Base-by-base conservation (phyloP, 2,113 vertebrate species). In the Corythaixoides concolor region DNA sequence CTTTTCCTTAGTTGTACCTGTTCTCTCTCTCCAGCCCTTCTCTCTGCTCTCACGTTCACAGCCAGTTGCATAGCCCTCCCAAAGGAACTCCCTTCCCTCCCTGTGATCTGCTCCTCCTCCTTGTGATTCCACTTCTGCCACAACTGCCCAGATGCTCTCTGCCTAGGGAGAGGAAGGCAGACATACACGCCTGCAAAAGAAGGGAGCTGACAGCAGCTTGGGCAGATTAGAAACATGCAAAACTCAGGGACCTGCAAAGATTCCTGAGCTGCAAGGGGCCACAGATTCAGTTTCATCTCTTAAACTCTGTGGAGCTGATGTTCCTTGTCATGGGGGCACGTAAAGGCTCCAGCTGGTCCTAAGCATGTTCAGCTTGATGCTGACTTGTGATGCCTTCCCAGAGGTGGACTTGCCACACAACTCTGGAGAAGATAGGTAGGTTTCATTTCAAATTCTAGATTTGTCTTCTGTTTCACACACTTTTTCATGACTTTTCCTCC, bases 61-160 rank as follows among this genome's bases (percentile, higher is more conserved):
- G 8, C 5, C 50, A 59, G 9, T 22, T 59, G 8, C 13, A 8
- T 8, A 39, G 12, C 22, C 20, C 28, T 68, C 53, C 43, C 15
- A n/a, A 28, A 86, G 47, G 14, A 2, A 20, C 6, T 27, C 15
- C 6, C 32, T 83, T 49, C n/a, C 15, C n/a, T 68, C 26, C 5
- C 24, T 4, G 2, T 13, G 12, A 37, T 30, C 30, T 58, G 11
- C 16, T 77, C 6, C 12, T 8, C 55, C 35, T 69, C 13, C 43
- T 49, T 22, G 19, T 64, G 26, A 43, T 55, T 86, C 47, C 28
- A 15, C 3, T 76, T 87, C 43, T 68, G 62, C 14, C 22, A 9
- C 1, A 1, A 17, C 22, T 19, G 12, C 32, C 49, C n/a, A 63
- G 19, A 63, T 2, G 1, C 15, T 13, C 7, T 83, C n/a, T 59